Conservation (phyloP, 2,113 vertebrate species). For the Poecilia latipinna region DNA sequence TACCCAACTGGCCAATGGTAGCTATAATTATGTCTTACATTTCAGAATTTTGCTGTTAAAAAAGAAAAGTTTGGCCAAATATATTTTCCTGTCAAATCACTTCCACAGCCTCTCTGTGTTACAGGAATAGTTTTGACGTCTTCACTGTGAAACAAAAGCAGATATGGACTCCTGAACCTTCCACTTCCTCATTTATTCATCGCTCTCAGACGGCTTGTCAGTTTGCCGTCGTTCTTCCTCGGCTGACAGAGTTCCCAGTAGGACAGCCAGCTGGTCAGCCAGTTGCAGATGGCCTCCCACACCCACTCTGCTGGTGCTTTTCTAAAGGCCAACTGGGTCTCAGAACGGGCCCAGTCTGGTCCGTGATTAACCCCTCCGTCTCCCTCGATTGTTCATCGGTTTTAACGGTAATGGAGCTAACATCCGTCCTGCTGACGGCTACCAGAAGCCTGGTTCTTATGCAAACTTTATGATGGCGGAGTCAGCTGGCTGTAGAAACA, state of each 20-base stretch:
- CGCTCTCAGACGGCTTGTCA: slow-evolving; percentile 9
- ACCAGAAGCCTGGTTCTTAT: slow-evolving; percentile 68
- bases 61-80: no score
- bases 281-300: slow-evolving; percentile 25
- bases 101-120: neutral
- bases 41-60: no score
- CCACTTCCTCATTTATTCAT: neutral
- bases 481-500: slow-evolving; percentile 82
- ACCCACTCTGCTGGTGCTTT: slow-evolving; percentile 16
- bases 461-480: slow-evolving; percentile 88
- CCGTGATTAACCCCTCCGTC: slow-evolving; percentile 45
- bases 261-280: slow-evolving; percentile 25
- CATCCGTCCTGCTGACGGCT: slow-evolving; percentile 79
- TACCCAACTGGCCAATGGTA: no score
- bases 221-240: slow-evolving; percentile 19
- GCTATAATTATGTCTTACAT: no score
- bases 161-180: neutral
- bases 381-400: slow-evolving; percentile 8
- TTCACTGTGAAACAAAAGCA: neutral
- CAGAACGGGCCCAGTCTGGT: slow-evolving; percentile 25
- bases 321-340: slow-evolving; percentile 24
- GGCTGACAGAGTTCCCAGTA: slow-evolving; percentile 20
- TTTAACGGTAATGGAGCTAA: slow-evolving; percentile 85
- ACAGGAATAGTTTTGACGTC: neutral
- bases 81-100: neutral